Evolutionary conservation across 2,797 vertebrate species (phyloP).

Genomic region (Pelodytes ibericus): DNA sequence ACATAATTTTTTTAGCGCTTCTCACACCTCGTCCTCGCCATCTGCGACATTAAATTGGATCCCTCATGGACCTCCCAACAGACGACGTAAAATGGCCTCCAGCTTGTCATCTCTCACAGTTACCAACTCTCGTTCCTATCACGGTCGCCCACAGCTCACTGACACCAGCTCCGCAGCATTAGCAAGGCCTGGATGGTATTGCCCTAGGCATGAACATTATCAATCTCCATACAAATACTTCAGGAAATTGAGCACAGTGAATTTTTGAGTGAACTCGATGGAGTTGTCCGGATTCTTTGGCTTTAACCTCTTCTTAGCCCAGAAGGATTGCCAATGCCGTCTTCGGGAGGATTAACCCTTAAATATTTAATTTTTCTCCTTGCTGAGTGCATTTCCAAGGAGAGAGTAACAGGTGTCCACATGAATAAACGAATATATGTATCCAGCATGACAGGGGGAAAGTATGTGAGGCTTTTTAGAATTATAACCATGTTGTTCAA

Average conservation of each 20-base stretch:
- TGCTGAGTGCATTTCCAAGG: too few relatives aligned
- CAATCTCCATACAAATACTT: conserved; percentile 33
- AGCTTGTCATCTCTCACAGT: conserved; percentile 54
- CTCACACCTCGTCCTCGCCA: conserved; percentile 63
- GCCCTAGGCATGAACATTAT: conserved; percentile 38
- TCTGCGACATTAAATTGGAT: conserved; percentile 59
- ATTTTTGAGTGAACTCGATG: conserved; percentile 22
- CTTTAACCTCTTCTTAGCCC: too few relatives aligned
- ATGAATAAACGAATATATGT: too few relatives aligned
- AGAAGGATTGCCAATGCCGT: too few relatives aligned
- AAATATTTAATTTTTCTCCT: too few relatives aligned
- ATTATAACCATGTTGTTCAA: too few relatives aligned
- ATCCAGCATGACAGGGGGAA: too few relatives aligned
- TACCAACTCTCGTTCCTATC: conserved; percentile 47
- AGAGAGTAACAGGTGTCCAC: too few relatives aligned
- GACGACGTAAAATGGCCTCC: conserved; percentile 26
- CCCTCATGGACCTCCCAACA: conserved; percentile 46
- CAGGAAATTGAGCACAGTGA: conserved; percentile 19
- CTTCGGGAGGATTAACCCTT: too few relatives aligned
- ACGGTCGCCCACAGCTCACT: conserved; percentile 34
- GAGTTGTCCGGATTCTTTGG: neutral
- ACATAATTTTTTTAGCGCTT: conserved; percentile 48
- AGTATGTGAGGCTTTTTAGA: too few relatives aligned
- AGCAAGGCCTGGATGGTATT: conserved; percentile 25
- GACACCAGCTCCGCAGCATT: conserved; percentile 36